A percentile compares a stretch with the other conserved stretches of the same genome.
phyloP scores from a whole-genome alignment of 1,140 invertebrate species.

The Fopius arisanus region DNA sequence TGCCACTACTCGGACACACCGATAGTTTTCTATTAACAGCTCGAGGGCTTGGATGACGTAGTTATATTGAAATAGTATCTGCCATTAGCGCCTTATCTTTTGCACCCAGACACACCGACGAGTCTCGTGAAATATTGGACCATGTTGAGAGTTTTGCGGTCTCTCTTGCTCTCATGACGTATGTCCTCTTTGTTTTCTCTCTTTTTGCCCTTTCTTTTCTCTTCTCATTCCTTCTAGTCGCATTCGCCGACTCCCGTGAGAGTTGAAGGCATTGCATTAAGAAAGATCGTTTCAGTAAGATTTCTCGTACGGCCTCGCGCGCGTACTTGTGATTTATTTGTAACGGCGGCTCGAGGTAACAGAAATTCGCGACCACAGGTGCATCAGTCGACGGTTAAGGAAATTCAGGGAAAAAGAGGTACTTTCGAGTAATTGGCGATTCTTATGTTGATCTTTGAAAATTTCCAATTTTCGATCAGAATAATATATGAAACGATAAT shows the following conservation, averaged over 20 bases:
- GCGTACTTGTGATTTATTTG: constrained; percentile 7
- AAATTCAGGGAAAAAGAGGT: neutral
- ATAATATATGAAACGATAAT: too few species aligned
- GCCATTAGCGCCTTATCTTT: constrained; percentile 55
- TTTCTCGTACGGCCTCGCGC: neutral
- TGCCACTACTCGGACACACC: constrained; percentile 21
- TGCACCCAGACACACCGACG: constrained; percentile 30
- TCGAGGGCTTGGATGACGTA: constrained; percentile 25
- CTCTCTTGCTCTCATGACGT: constrained; percentile 11
- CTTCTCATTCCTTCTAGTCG: constrained; percentile 18
- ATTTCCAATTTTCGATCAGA: too few species aligned
- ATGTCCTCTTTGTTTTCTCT: constrained; percentile 32
- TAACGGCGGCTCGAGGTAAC: neutral
- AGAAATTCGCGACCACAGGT: neutral
- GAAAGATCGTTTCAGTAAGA: constrained; percentile 13
- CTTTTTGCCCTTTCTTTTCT: neutral
- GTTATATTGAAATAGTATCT: constrained; percentile 48
- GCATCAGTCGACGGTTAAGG: neutral
- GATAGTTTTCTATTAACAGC: constrained; percentile 36
- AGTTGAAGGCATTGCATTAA: constrained; percentile 14
- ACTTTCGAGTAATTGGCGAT: neutral
- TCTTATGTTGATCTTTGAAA: too few species aligned
- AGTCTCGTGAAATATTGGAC: constrained; percentile 41
- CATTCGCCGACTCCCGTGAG: neutral
- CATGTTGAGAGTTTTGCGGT: constrained; percentile 16